These are phyloP conservation scores for Neosilurus hyrtlii DNA, from an alignment of 2,797 vertebrate genomes.

Conservation along the genomic window DNA sequence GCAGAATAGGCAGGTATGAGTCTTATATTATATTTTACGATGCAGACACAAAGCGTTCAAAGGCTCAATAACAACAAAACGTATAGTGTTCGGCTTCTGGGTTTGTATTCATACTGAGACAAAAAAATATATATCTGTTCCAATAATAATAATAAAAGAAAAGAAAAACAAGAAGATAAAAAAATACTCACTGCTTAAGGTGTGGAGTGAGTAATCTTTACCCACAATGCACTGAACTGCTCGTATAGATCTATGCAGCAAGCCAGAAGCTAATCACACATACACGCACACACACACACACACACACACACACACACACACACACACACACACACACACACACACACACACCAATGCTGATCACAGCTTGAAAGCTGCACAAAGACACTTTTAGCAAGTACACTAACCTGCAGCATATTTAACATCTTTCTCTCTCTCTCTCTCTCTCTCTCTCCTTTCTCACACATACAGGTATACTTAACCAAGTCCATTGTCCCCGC, in stretches of 20 bases:
- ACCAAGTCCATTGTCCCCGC: constrained; percentile 11
- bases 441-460: neutral
- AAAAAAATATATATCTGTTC: constrained; percentile 9
- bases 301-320: constrained; percentile 15
- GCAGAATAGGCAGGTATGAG: neutral
- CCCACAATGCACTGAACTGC: neutral
- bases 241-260: constrained; percentile 20
- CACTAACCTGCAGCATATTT: constrained; percentile 13
- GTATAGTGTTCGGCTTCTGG: neutral
- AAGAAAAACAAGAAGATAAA: no score
- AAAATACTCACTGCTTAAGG: neutral
- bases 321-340: constrained; percentile 12
- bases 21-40: neutral
- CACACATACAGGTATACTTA: neutral
- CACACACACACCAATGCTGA: neutral
- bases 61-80: neutral
- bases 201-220: constrained; percentile 2
- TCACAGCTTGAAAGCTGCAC: constrained; percentile 10
- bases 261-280: neutral
- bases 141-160: no score
- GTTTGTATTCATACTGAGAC: neutral
- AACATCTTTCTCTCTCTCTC: neutral
- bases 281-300: constrained; percentile 4
- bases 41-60: neutral
- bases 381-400: neutral